Evolutionary conservation across 2,113 vertebrate genomes (phyloP).

Genomic region (Puntigrus tetrazona): DNA sequence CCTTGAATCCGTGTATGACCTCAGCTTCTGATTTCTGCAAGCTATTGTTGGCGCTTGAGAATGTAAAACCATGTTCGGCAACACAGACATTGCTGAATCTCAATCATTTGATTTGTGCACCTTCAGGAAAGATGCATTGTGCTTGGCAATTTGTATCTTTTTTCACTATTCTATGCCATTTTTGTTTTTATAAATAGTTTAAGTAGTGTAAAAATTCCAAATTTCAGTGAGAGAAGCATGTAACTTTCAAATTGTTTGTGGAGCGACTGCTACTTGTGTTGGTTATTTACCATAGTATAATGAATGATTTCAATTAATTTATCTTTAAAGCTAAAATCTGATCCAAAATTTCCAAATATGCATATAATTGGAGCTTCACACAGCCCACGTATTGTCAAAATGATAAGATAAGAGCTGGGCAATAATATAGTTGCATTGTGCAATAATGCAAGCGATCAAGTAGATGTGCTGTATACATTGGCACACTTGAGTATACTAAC

Average conservation of each 20-base stretch:
- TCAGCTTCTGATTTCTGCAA: background rate
- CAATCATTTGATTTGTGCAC: conserved; percentile 6
- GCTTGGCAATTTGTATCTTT: background rate
- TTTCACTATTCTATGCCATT: background rate
- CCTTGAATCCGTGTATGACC: conserved; percentile 16
- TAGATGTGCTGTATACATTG: background rate
- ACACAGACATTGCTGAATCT: conserved; percentile 4
- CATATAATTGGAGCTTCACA: too few relatives aligned
- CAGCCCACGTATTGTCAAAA: too few relatives aligned
- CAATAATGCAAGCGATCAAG: background rate
- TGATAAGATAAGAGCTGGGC: too few relatives aligned
- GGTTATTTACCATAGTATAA: too few relatives aligned
- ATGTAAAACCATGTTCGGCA: background rate
- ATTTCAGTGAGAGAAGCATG: too few relatives aligned
- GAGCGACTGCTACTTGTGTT: too few relatives aligned
- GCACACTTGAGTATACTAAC: background rate
- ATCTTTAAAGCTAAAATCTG: too few relatives aligned
- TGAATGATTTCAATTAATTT: too few relatives aligned
- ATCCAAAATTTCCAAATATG: too few relatives aligned
- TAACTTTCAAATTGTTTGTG: too few relatives aligned
- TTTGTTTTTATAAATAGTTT: too few relatives aligned
- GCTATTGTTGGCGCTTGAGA: conserved; percentile 30
- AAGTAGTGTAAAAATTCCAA: background rate
- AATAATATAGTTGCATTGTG: background rate
- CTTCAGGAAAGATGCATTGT: conserved; percentile 1